A percentile compares a stretch with the other conserved stretches of the same genome.
These are phyloP conservation scores for Danio albolineatus DNA, from an alignment of 2,797 vertebrate genomes.

Conservation along the genomic window DNA sequence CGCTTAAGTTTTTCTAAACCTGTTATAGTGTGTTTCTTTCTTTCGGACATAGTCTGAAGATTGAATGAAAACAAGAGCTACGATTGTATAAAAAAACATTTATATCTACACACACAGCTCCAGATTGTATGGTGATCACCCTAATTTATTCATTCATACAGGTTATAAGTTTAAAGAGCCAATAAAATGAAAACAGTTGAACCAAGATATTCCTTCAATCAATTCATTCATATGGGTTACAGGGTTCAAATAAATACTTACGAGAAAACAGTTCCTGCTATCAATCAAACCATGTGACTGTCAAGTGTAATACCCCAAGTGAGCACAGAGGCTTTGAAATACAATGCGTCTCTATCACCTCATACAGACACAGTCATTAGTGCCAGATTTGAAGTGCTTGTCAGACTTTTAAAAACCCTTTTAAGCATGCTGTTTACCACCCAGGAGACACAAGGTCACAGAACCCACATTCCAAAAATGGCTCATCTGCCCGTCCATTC, in stretches of 20 bases:
- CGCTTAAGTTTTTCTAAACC: neutral
- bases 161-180: no score
- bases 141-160: no score
- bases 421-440: constrained; percentile 24
- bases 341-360: constrained; percentile 6
- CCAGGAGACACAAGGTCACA: constrained; percentile 33
- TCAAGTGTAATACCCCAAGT: neutral
- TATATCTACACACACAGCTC: no score
- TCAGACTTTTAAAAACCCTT: constrained; percentile 32
- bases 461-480: constrained; percentile 8
- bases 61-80: neutral
- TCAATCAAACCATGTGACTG: constrained; percentile 13
- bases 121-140: no score
- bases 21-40: neutral
- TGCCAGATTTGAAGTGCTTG: constrained; percentile 20
- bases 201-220: no score
- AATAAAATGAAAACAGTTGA: no score
- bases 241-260: neutral
- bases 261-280: constrained; percentile 2
- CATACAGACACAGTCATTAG: constrained; percentile 9
- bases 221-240: neutral
- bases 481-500: constrained; percentile 6
- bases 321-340: constrained; percentile 32
- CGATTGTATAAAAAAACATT: no score
- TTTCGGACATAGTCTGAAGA: neutral